Conservation (phyloP, 30 jellyfish, hydroid and myxozoan species). For the Clytia hemisphaerica region DNA sequence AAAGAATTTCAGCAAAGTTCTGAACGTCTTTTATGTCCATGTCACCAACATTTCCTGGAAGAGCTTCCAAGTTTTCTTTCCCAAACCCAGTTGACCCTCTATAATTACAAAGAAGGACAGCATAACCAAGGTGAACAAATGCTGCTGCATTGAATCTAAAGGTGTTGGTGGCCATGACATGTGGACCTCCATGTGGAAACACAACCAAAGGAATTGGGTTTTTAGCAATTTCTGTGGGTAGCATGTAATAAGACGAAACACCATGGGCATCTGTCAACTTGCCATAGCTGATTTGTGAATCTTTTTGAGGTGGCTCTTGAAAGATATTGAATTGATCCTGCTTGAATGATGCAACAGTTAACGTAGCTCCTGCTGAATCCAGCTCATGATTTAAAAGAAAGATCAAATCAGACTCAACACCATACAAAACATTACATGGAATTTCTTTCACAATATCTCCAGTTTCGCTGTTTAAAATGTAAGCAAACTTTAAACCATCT, state of each 20-base stretch:
- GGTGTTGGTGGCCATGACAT: conserved; percentile 6
- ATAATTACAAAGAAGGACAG: conserved; percentile 64
- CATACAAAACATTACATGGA: conserved; percentile 1
- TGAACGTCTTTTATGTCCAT: conserved; percentile 81
- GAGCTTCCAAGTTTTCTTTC: conserved; percentile 41
- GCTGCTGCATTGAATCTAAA: conserved; percentile 19
- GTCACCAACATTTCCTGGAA: conserved; percentile 68
- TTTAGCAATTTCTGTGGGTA: background rate
- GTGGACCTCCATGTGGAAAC: conserved; percentile 64
- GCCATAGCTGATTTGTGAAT: background rate
- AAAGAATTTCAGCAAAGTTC: conserved; percentile 12
- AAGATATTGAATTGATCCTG: background rate
- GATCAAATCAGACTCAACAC: conserved; percentile 2
- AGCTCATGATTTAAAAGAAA: background rate
- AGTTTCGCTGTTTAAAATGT: conserved; percentile 11
- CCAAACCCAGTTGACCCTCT: conserved; percentile 87
- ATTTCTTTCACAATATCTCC: background rate
- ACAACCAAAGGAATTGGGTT: conserved; percentile 36
- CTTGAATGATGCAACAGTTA: conserved; percentile 11
- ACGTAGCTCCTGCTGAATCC: conserved; percentile 9
- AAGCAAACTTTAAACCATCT: conserved; percentile 5
- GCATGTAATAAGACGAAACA: background rate
- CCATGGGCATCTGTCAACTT: conserved; percentile 4
- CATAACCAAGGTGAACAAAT: conserved; percentile 45
- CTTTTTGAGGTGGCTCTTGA: background rate